Evolutionary conservation across 2,888 invertebrate species (phyloP).

Genomic region (Antitype chi): DNA sequence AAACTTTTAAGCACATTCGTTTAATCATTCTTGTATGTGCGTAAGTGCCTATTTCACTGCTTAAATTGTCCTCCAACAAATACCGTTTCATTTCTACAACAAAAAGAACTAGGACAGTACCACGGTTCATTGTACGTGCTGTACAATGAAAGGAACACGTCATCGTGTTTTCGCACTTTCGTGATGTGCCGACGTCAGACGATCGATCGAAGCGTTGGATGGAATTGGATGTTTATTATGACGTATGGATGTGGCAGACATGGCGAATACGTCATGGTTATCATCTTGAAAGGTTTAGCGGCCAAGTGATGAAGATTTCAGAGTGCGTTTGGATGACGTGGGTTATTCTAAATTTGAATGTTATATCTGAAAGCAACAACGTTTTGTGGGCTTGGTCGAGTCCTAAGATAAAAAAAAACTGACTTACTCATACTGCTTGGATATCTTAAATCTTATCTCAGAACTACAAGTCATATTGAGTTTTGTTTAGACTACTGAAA

Average conservation of each 20-base stretch:
- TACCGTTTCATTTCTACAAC: conserved; percentile 39
- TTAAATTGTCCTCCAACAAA: conserved; percentile 31
- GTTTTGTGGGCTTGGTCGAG: neutral
- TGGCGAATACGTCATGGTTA: conserved; percentile 25
- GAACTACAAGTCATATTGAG: neutral
- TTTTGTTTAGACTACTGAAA: neutral
- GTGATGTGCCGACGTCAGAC: conserved; percentile 49
- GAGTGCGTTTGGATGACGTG: neutral
- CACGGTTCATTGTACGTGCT: conserved; percentile 54
- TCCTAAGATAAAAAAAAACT: neutral
- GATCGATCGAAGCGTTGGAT: conserved; percentile 30
- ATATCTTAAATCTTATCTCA: conserved; percentile 3
- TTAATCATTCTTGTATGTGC: conserved; percentile 11
- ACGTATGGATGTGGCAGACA: conserved; percentile 21
- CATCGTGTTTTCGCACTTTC: conserved; percentile 60
- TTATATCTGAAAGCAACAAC: neutral
- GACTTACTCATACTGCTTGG: neutral
- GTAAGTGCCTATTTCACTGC: neutral
- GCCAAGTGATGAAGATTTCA: neutral
- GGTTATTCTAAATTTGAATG: neutral
- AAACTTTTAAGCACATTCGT: neutral
- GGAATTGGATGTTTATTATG: conserved; percentile 35
- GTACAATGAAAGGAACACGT: conserved; percentile 50
- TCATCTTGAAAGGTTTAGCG: conserved; percentile 9
- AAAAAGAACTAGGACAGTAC: conserved; percentile 44